Base-by-base conservation (phyloP, 2,888 invertebrate genomes). In the Baronia brevicornis region DNA sequence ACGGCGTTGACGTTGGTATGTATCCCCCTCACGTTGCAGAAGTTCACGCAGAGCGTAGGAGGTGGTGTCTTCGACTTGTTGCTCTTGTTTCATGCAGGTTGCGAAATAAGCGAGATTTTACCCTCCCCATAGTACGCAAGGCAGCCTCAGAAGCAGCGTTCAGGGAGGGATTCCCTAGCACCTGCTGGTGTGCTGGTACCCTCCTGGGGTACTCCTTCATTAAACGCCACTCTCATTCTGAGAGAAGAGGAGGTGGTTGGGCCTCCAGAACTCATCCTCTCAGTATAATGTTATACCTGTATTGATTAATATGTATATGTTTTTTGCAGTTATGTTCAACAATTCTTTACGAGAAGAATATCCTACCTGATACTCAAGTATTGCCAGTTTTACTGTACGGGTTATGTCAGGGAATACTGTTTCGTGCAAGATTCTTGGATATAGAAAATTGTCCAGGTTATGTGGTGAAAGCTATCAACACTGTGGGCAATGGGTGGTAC, bases 381-480 rank as follows among this genome's bases (percentile, higher is more conserved):
- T 48, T 80, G 4, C 71, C 82, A 4, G 71, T 80, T 37, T 18
- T 87, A 15, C 26, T 86, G 38, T 87, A 79, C 57, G 82, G 85
- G 48, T 36, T 84, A 17, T 77, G 77, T 30, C 86, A 86, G 44
- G 86, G 84, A 1, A 57, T 71, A 1, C 51, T 87, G 14, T 70
- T 84, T 37, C 85, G 84, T 27, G 74, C 84, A 0, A 62, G 85
- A n/a, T 55, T 84, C 22, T 54, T 85, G 51, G 71, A 78, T 31
- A 59, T 73, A 0, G 75, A 84, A 1, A 67, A 69, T 1, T 85
- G 86, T 37, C 87, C 87, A 0, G 53, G 56, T 14, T 87, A 87
- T 43, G 71, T 86, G 10, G 47, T 68, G 31, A 86, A 84, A 33
- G 68, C 86, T 24, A 67, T 84, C 43, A 64, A 54, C 25, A 53